Evolutionary conservation across 2,888 invertebrate species (phyloP).

Genomic region (Girardia tigrina): DNA sequence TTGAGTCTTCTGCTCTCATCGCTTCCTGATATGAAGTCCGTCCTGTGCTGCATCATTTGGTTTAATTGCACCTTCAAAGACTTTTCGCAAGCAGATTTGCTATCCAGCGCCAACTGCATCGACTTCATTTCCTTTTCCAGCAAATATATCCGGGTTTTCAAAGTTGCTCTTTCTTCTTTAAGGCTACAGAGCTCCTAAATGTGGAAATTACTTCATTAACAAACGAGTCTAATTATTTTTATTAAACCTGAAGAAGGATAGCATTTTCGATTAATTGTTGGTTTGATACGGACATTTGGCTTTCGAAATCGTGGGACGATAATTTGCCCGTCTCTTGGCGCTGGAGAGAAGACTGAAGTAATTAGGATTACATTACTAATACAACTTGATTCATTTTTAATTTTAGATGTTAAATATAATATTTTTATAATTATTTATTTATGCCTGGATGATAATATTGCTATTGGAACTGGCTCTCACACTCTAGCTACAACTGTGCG

Average conservation of each 20-base stretch:
- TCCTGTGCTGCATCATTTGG: slow-evolving; percentile 58
- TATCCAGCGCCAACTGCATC: slow-evolving; percentile 56
- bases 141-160: slow-evolving; percentile 58
- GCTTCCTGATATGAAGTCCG: slow-evolving; percentile 16
- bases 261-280: not conserved
- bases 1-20: slow-evolving; percentile 13
- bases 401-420: too few relatives aligned
- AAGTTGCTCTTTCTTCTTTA: slow-evolving; percentile 52
- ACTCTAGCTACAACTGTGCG: too few relatives aligned
- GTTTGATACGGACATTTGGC: not conserved
- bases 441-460: too few relatives aligned
- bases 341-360: not conserved
- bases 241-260: not conserved
- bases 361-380: too few relatives aligned
- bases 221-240: not conserved
- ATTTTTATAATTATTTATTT: too few relatives aligned
- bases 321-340: not conserved
- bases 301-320: not conserved
- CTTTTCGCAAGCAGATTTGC: slow-evolving; percentile 58
- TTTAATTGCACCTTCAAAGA: slow-evolving; percentile 60
- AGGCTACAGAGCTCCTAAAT: slow-evolving; percentile 71
- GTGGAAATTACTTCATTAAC: slow-evolving; percentile 54
- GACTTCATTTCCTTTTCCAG: slow-evolving; percentile 59
- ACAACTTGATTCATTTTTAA: too few relatives aligned
- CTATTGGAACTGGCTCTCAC: too few relatives aligned